Evolutionary conservation across 2,113 vertebrate genomes (phyloP).

Genomic region (Ursus arctos): DNA sequence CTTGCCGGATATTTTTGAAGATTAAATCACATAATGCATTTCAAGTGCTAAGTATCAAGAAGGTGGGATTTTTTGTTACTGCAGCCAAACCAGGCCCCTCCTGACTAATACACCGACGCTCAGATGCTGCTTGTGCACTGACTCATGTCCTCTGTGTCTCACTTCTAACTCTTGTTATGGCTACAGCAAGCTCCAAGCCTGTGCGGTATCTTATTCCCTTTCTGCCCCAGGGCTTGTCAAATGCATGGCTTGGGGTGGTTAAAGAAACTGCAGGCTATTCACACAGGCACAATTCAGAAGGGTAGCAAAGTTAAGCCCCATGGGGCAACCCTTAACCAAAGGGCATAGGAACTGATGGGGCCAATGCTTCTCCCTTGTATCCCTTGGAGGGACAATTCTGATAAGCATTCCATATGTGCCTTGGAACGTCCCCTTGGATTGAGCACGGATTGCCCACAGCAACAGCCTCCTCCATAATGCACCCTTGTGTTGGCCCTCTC

Average conservation of each 20-base stretch:
- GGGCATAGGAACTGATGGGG: not conserved
- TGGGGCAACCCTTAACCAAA: not conserved
- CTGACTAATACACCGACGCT: not conserved
- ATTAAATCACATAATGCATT: not conserved
- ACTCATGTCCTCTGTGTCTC: not conserved
- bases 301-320: too few relatives aligned
- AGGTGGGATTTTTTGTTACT: not conserved
- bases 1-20: not conserved
- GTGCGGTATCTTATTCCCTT: not conserved
- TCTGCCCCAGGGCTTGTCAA: not conserved
- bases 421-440: not conserved
- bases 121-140: not conserved
- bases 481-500: too few relatives aligned
- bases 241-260: not conserved
- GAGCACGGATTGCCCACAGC: not conserved
- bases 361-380: not conserved
- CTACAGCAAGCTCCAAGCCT: not conserved
- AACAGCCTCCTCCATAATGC: not conserved
- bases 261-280: not conserved
- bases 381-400: not conserved
- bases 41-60: not conserved
- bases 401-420: not conserved
- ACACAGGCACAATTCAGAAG: not conserved
- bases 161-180: not conserved
- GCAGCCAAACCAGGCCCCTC: not conserved